Evolutionary conservation across 1,140 invertebrate species (phyloP), one percentile per base, ranked within the genome.

Genomic region (Drosophila rhopaloa): DNA sequence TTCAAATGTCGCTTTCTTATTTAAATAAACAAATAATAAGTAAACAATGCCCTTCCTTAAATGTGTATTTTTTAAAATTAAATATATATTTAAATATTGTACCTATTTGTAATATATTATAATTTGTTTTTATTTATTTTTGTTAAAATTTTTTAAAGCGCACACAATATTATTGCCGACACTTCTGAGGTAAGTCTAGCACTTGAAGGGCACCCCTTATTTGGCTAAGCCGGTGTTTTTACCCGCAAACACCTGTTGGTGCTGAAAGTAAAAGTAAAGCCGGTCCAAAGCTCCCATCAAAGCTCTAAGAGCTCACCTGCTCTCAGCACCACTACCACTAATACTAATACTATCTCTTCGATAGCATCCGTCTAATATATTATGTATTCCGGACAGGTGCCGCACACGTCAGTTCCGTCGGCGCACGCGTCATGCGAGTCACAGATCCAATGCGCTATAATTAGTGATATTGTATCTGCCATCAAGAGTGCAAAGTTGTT

Each of bases 201-300:
- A 48, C 1, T n/a, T 50, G 19, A 40, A 46, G 58, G 27, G 44
- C 41, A 38, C 27, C 16, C 10, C n/a, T 8, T 4, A 40, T 16
- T 58, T 40, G 16, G 4, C n/a, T 14, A 13, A 16, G 65, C 10
- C n/a, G 13, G 27, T 4, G 4, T 19, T 56, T 29, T 29, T 8
- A 24, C 35, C 11, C 0, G 16, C 43, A 24, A 37, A 27, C 59
- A 57, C 13, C 35, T 65, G 70, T 51, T 53, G 1, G 16, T 1
- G 35, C 16, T 58, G 80, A 89, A 89, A 89, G 73, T 66, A 89
- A 89, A 74, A 88, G 83, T 83, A 35, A 59, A 67, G 76, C 51
- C 29, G 27, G 66, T 37, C 32, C 65, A 38, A 68, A 72, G 68
- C 68, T 72, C 70, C 5, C 35, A 10, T 37, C 40, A 40, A 40